Base-by-base conservation (phyloP, 2,888 invertebrate genomes). In the Troides aeacus region DNA sequence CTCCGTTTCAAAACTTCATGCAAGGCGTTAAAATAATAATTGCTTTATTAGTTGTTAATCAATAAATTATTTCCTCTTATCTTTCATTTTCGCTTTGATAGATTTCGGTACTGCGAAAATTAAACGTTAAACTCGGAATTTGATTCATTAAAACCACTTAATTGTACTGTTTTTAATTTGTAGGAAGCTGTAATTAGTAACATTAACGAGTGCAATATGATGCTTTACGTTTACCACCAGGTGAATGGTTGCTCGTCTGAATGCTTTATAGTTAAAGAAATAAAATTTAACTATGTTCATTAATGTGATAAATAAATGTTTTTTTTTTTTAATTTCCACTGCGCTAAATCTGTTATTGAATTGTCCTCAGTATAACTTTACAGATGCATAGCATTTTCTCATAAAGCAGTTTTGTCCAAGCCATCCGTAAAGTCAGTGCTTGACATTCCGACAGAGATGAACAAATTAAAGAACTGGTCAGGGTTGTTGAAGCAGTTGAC, bases 401-500 rank as follows among this genome's bases (percentile, higher is more conserved):
- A 57, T 30, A 17, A 17, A 24, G 57, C 36, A 70, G 64, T 63
- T 67, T 72, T 74, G 72, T 72, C 74, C 76, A 72, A 72, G 71
- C 74, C 74, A 74, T 74, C 74, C 74, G 74, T 72, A 70, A 71
- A 71, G 69, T 62, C 46, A 57, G 64, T 56, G 21, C 64, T 71
- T 68, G 62, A 62, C 68, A 63, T 70, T 75, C 67, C 76, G 69
- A 74, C 77, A 79, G 76, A 75, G 69, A 68, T 50, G 59, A 68
- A 62, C 64, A 73, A 62, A 74, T 79, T 39, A 65, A 76, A 62
- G 72, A 75, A 66, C 65, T 79, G 39, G 69, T 76, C 58, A 71
- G 73, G 53, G 75, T 77, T 1, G 70, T 79, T 4, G 76, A 78
- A 70, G 79, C 80, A 0, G 73, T 80, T 23, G 74, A 78, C 58